Evolutionary conservation across 1,140 invertebrate species (phyloP).

Genomic region (Aradophagus sp.): DNA sequence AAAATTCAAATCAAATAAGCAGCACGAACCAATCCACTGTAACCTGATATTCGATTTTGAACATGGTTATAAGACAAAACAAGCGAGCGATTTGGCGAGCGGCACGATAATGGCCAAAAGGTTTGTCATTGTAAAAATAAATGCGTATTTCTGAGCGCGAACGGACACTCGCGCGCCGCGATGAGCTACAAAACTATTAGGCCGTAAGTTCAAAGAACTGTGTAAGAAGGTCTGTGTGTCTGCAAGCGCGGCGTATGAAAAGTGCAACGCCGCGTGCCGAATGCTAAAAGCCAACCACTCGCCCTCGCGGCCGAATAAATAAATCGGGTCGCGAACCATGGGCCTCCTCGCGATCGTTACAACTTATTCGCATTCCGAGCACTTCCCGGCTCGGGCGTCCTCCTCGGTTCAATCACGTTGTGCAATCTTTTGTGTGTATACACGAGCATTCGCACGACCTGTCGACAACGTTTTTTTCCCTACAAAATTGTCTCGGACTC

Average conservation of each 20-base stretch:
- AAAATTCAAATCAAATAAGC: no score
- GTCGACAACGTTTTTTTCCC: no score
- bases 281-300: slow-evolving; percentile 13
- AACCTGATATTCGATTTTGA: slow-evolving; percentile 6
- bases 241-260: slow-evolving; percentile 33
- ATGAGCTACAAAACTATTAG: slow-evolving; percentile 63
- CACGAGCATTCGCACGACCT: no score
- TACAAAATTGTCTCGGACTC: no score
- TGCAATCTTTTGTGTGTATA: no score
- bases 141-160: slow-evolving; percentile 38
- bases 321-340: slow-evolving; percentile 27
- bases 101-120: slow-evolving; percentile 26
- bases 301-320: slow-evolving; percentile 22
- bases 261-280: slow-evolving; percentile 22
- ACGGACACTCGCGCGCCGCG: slow-evolving; percentile 23
- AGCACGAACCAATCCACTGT: no score
- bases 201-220: slow-evolving; percentile 65
- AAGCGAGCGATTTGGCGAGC: slow-evolving; percentile 10
- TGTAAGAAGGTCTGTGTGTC: slow-evolving; percentile 47
- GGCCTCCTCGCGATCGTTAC: background rate
- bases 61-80: slow-evolving; percentile 25
- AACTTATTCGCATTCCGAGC: background rate
- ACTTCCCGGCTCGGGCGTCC: no score
- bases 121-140: slow-evolving; percentile 45
- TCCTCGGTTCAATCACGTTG: no score